Conservation (phyloP, 2,888 invertebrate genomes). For the Gastracanthus pulcherrimus region DNA sequence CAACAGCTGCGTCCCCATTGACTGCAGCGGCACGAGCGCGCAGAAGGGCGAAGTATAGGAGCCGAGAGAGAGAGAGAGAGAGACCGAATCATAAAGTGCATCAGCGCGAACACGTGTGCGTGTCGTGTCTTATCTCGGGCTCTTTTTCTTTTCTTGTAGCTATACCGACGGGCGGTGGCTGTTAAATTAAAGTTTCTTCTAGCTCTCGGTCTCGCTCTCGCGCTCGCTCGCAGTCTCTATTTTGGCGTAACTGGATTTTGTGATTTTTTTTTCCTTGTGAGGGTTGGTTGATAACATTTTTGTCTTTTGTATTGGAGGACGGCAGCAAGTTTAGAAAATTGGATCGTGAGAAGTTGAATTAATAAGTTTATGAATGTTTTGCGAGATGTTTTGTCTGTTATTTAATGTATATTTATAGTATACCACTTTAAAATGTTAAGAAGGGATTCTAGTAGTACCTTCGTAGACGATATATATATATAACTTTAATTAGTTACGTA, state of each 20-base stretch:
- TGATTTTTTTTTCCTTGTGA: neutral
- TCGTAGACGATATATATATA: no score
- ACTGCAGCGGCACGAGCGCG: neutral
- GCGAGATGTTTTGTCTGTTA: no score
- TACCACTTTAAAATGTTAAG: no score
- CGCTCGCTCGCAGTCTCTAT: neutral
- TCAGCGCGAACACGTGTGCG: slow-evolving; percentile 2
- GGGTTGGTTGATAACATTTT: no score
- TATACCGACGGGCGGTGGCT: neutral
- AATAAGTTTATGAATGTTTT: no score
- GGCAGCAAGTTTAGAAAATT: no score
- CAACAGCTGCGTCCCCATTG: slow-evolving; percentile 55
- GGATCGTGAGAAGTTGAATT: no score
- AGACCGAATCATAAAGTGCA: slow-evolving; percentile 46
- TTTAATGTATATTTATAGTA: no score
- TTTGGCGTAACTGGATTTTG: neutral
- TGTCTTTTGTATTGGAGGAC: no score
- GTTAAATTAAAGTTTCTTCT: slow-evolving; percentile 2
- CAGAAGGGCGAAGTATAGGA: neutral
- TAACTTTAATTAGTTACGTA: no score
- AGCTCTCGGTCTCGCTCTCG: no score
- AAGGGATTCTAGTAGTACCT: no score
- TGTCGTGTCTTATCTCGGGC: slow-evolving; percentile 28
- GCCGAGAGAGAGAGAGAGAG: neutral
- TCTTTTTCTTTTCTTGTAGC: neutral